phyloP scores from a whole-genome alignment of 1,140 invertebrate species.

The Linepithema humile region DNA sequence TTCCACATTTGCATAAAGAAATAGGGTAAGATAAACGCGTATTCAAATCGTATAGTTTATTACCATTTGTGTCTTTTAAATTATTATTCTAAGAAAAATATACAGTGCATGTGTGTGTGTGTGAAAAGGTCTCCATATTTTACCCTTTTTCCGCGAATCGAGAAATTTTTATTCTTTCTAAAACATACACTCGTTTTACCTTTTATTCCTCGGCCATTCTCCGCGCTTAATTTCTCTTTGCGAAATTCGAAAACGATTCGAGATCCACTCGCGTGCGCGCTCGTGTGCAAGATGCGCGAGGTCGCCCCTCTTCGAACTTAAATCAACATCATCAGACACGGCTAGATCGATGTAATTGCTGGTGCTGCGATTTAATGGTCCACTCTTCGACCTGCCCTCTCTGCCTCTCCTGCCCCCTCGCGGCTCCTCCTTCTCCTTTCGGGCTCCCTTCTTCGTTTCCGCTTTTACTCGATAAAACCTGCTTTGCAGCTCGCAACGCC shows the following conservation, averaged over 20 bases:
- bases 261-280: background rate
- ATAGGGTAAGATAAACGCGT: background rate
- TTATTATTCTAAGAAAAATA: background rate
- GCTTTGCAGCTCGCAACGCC: slow-evolving; percentile 51
- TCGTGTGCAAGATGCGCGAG: background rate
- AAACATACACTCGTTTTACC: background rate
- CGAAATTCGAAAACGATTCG: slow-evolving; percentile 29
- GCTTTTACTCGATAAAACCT: slow-evolving; percentile 48
- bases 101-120: background rate
- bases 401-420: background rate
- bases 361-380: slow-evolving; percentile 69
- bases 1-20: background rate
- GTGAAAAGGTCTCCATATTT: background rate
- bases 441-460: slow-evolving; percentile 40
- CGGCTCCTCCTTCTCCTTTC: slow-evolving; percentile 1
- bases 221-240: slow-evolving; percentile 23
- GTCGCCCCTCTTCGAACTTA: slow-evolving; percentile 32
- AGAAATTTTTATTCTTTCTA: background rate
- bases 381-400: slow-evolving; percentile 56
- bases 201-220: background rate
- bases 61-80: background rate
- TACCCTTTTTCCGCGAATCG: background rate
- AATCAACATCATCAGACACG: slow-evolving; percentile 68
- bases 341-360: slow-evolving; percentile 69
- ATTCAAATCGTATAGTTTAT: background rate